These are phyloP conservation scores for Apteryx owenii DNA, from an alignment of 2,113 vertebrate species.

Conservation along the genomic window DNA sequence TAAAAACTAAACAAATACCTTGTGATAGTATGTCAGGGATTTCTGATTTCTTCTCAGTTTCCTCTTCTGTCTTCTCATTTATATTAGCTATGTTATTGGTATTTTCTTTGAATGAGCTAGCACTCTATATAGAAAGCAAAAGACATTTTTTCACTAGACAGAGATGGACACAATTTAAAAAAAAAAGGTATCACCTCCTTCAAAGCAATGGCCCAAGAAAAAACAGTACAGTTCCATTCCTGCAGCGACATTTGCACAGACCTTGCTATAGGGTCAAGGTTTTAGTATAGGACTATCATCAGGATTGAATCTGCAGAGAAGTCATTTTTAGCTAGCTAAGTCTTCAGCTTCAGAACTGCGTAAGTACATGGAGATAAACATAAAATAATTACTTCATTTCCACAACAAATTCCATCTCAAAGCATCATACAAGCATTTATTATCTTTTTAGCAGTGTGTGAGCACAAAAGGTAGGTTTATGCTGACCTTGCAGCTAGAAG, in stretches of 20 bases:
- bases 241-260: not conserved
- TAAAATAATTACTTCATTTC: not conserved
- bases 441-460: not conserved
- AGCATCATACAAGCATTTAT: not conserved
- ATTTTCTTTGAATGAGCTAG: constrained; percentile 18
- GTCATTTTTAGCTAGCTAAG: not conserved
- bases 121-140: constrained; percentile 38
- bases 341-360: not conserved
- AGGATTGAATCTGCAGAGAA: not conserved
- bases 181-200: not conserved
- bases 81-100: not conserved
- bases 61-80: not conserved
- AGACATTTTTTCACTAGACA: not conserved
- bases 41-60: constrained; percentile 27
- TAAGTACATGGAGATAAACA: not conserved
- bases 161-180: not conserved
- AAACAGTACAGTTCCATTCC: not conserved
- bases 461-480: not conserved
- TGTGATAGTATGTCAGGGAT: not conserved
- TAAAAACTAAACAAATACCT: constrained; percentile 59
- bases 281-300: not conserved
- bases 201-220: not conserved
- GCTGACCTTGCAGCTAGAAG: not conserved
- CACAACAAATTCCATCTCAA: not conserved
- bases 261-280: not conserved